phyloP scores from a whole-genome alignment of 53 echinoderm and acorn worm species.

The Patiria pectinifera region DNA sequence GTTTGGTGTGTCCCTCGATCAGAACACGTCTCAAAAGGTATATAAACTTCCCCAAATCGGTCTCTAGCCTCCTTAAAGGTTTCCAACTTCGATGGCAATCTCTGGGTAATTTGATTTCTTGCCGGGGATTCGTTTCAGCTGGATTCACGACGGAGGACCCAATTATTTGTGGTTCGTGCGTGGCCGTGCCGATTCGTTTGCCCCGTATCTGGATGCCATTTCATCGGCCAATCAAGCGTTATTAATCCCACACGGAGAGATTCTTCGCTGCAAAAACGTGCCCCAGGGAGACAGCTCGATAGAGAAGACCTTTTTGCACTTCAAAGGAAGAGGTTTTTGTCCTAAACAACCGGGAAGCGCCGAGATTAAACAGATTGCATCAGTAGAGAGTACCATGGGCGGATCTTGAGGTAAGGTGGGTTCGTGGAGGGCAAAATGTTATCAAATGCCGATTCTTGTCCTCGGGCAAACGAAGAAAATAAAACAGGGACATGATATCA shows the following conservation, averaged over 20 bases:
- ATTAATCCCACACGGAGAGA: background rate
- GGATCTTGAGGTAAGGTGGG: background rate
- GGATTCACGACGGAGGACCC: background rate
- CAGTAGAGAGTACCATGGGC: background rate
- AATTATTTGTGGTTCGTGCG: background rate
- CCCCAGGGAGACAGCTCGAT: conserved; percentile 7
- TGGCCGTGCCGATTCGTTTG: background rate
- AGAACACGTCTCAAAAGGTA: no score
- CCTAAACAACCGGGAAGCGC: background rate
- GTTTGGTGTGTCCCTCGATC: no score
- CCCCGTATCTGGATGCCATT: background rate
- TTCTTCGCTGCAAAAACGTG: background rate
- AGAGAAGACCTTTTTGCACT: background rate
- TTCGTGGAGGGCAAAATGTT: background rate
- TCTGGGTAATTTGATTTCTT: background rate
- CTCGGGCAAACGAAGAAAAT: background rate
- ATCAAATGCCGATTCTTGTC: background rate
- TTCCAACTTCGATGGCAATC: background rate
- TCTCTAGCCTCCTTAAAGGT: background rate
- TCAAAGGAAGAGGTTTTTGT: background rate
- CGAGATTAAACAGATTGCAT: background rate
- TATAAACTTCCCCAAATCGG: background rate
- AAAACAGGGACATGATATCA: background rate
- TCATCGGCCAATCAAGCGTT: background rate
- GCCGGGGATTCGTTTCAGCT: background rate